Base-by-base conservation (phyloP, 2,797 vertebrate genomes). In the Leucoraja ocellata region DNA sequence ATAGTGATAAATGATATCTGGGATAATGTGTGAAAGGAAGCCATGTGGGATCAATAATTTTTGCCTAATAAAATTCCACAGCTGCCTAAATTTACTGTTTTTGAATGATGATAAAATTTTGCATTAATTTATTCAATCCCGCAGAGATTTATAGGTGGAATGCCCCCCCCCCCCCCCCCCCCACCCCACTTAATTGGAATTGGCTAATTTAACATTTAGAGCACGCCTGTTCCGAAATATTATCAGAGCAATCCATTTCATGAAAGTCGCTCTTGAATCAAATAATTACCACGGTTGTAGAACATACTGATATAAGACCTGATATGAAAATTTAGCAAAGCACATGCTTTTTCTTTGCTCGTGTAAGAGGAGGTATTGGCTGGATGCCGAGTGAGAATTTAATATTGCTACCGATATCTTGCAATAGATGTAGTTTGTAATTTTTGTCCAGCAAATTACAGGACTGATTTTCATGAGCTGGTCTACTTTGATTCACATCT, bases 321-420 rank as follows among this genome's bases (percentile, higher is more conserved):
- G 46, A 61, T 14, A 4, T 61, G 5, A 88, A 65, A 63, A n/a
- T 65, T 7, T 63, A 63, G 28, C 5, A 63, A 65, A 65, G 58
- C 81, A 84, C n/a, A 61, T 90, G 86, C 18, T 90, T 61, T 32
- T 68, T 90, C 63, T 90, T 68, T 83, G 80, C 23, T 83, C 54
- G 13, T 83, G n/a, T 68, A 28, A 36, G 58, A 0, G 11, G 28
- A 65, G 54, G 65, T 61, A 8, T n/a, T 88, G 84, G 32, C n/a
- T 83, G 80, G 46, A 58, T 83, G 28, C 80, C 46, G 0, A 25
- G 23, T 58, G 80, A 54, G 58, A 74, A 83, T 83, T 54, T 25
- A 25, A 23, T 54, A 23, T 58, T 58, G 46, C 2, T 13, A 28
- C 46, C 11, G 46, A 13, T 28, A 58, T 54, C 46, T 25, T 58